A percentile compares a stretch with the other conserved stretches of the same genome.
Evolutionary conservation across 2,888 invertebrate species (phyloP).

Genomic region (Platerodrilus igneus): DNA sequence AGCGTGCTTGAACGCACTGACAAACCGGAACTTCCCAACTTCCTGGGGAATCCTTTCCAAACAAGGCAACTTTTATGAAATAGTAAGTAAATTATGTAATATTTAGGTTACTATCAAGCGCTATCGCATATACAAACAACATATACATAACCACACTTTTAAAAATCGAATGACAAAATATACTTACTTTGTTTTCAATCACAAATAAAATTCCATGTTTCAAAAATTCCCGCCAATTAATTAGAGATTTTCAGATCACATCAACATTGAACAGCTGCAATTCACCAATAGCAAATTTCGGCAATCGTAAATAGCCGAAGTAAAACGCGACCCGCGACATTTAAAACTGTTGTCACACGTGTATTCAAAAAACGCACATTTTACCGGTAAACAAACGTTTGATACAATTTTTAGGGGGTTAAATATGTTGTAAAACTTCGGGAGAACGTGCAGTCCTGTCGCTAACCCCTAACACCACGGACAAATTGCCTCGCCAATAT

Average conservation of each 20-base stretch:
- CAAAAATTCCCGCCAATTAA: slow-evolving; percentile 36
- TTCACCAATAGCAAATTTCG: slow-evolving; percentile 46
- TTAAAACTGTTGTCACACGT: slow-evolving; percentile 37
- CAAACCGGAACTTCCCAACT: no score
- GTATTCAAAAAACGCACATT: slow-evolving; percentile 4
- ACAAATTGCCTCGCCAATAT: slow-evolving; percentile 57
- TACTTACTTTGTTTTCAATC: no score
- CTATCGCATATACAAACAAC: no score
- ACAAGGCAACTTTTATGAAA: no score
- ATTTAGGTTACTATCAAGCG: no score
- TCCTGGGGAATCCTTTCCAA: no score
- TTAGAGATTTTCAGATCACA: slow-evolving; percentile 27
- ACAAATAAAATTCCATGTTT: no score
- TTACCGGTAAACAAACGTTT: slow-evolving; percentile 5
- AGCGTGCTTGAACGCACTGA: no score
- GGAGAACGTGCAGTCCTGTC: slow-evolving; percentile 40
- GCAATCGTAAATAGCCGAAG: slow-evolving; percentile 49
- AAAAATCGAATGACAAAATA: no score
- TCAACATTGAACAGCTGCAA: slow-evolving; percentile 47
- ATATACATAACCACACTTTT: no score
- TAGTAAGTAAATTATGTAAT: no score
- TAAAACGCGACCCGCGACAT: slow-evolving; percentile 44
- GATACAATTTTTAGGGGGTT: slow-evolving; percentile 5
- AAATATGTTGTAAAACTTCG: slow-evolving; percentile 9
- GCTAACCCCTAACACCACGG: slow-evolving; percentile 51